Percentiles rank a stretch among this genome's conserved stretches.
Evolutionary conservation across 2,797 vertebrate genomes (phyloP).

Genomic region (Rousettus madagascariensis): DNA sequence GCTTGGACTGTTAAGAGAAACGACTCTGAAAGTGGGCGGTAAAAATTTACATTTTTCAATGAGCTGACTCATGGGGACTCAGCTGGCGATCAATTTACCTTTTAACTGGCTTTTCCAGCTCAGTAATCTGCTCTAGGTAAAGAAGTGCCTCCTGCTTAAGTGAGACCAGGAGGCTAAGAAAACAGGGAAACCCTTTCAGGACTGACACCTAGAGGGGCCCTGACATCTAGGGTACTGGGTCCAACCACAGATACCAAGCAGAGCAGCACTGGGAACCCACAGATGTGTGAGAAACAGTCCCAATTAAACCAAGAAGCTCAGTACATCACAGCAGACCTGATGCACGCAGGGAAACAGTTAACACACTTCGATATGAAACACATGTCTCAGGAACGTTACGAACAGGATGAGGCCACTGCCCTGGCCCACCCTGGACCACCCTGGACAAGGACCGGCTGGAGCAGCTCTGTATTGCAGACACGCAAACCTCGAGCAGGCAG

Average conservation of each 20-base stretch:
- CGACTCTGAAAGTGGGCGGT: neutral
- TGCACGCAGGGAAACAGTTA: fast-evolving
- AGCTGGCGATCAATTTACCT: constrained; percentile 40
- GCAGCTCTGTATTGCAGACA: too few species aligned
- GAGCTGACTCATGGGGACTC: neutral
- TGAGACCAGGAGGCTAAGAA: neutral
- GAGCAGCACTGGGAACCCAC: neutral
- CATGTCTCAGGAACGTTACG: neutral
- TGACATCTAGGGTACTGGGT: neutral
- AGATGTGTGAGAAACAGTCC: neutral
- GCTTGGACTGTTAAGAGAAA: neutral
- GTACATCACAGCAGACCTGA: neutral
- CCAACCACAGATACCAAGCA: neutral
- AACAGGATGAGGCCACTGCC: neutral
- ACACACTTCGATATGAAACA: fast-evolving
- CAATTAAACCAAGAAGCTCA: neutral
- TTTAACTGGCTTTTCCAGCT: constrained; percentile 38
- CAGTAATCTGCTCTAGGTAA: neutral
- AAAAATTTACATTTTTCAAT: constrained; percentile 30
- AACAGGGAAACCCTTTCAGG: neutral
- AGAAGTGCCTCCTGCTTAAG: neutral
- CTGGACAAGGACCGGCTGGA: neutral
- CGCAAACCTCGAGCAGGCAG: fast-evolving
- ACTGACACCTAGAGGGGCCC: neutral
- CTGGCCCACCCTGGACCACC: too few species aligned